Conservation (phyloP, 30 jellyfish, hydroid and myxozoan genomes). For the Sanderia malayensis region DNA sequence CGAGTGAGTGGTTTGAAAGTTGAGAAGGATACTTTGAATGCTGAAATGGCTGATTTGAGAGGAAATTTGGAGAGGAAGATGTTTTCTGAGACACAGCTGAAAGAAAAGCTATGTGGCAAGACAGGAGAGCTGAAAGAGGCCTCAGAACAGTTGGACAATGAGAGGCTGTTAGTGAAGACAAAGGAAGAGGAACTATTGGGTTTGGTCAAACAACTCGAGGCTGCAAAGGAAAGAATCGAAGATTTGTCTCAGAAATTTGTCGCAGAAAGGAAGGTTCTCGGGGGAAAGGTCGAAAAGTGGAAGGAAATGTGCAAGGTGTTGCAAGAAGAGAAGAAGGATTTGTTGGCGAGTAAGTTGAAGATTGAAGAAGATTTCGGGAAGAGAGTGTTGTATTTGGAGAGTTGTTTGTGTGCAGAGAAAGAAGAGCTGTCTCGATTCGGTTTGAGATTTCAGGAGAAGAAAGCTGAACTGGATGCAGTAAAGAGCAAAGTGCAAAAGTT, state of each 20-base stretch:
- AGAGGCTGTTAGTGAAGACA: background rate
- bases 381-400: background rate
- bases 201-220: background rate
- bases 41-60: background rate
- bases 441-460: background rate
- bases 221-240: background rate
- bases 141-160: background rate
- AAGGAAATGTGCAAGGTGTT: constrained; percentile 1
- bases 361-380: background rate
- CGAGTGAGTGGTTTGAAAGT: background rate
- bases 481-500: background rate
- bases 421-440: background rate
- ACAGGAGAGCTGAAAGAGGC: background rate
- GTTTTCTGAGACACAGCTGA: background rate
- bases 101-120: background rate
- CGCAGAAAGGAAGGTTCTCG: background rate
- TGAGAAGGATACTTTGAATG: background rate
- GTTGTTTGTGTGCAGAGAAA: background rate
- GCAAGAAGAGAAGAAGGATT: background rate
- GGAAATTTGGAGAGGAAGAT: background rate
- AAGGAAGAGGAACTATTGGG: background rate
- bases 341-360: background rate
- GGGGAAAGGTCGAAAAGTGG: background rate
- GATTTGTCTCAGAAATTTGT: background rate
- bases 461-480: background rate